Evolutionary conservation across 2,797 vertebrate species (phyloP).

Genomic region (Acanthis flammea): DNA sequence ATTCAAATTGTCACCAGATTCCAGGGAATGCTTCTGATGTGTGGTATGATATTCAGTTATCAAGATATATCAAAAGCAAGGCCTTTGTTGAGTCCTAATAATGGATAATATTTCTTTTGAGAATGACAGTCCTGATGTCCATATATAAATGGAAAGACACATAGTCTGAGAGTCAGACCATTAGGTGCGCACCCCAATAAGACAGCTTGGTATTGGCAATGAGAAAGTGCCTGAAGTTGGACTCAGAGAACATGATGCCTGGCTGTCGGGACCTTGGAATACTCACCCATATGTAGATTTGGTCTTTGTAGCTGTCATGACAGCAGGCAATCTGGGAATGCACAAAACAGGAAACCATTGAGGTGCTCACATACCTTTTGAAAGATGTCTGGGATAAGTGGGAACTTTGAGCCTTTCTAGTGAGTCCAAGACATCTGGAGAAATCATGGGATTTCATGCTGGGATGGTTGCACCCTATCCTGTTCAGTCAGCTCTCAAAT

Average conservation of each 20-base stretch:
- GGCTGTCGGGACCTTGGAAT: not conserved
- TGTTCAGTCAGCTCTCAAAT: not conserved
- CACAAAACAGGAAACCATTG: not conserved
- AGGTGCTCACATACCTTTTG: not conserved
- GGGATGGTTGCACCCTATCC: not conserved
- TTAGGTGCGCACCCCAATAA: not conserved
- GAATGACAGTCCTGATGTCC: not conserved
- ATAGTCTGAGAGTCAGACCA: not conserved
- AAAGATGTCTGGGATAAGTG: not conserved
- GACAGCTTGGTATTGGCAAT: not conserved
- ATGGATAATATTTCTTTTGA: not conserved
- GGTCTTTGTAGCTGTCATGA: not conserved
- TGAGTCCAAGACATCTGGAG: not conserved
- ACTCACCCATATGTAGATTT: not conserved
- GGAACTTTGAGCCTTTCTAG: not conserved
- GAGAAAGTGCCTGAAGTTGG: not conserved
- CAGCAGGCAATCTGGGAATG: not conserved
- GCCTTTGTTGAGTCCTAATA: not conserved
- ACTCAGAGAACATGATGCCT: not conserved
- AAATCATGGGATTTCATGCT: not conserved
- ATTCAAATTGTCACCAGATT: not conserved
- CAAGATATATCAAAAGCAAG: not conserved
- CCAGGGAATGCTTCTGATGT: not conserved
- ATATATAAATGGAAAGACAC: not conserved
- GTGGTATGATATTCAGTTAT: not conserved